A percentile compares a stretch with the other conserved stretches of the same genome.
phyloP scores from a whole-genome alignment of 2,113 vertebrate species.

The Cyprinodon brontotheroides region DNA sequence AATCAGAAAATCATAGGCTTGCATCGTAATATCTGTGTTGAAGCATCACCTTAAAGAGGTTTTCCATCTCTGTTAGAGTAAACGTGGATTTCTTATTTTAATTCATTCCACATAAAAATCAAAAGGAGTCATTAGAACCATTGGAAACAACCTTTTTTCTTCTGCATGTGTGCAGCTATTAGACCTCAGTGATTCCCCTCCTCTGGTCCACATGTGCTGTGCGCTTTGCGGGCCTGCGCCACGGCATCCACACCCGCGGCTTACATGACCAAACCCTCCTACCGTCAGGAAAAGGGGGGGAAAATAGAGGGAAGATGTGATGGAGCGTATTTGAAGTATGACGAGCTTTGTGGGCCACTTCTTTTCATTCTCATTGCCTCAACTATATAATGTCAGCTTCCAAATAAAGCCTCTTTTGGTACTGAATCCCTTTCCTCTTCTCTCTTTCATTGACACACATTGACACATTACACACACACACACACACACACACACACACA shows the following conservation, averaged over 20 bases:
- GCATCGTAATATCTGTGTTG: conserved; percentile 21
- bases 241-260: conserved; percentile 57
- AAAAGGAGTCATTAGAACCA: conserved; percentile 27
- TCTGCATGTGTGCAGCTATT: conserved; percentile 28
- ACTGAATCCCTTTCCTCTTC: conserved; percentile 63
- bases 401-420: no score
- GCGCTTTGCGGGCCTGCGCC: conserved; percentile 51
- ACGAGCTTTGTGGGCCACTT: conserved; percentile 78
- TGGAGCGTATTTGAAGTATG: conserved; percentile 78
- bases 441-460: no score
- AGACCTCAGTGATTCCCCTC: conserved; percentile 44
- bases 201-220: conserved; percentile 36
- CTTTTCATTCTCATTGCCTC: conserved; percentile 70
- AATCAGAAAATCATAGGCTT: conserved; percentile 51
- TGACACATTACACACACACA: no score
- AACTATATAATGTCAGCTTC: no score
- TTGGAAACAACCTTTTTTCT: conserved; percentile 12
- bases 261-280: conserved; percentile 34
- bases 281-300: conserved; percentile 35
- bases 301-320: conserved; percentile 79
- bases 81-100: conserved; percentile 4
- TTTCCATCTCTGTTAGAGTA: conserved; percentile 27
- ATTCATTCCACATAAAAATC: conserved; percentile 38
- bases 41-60: conserved; percentile 25
- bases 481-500: conserved; percentile 38